Percentiles rank a stretch among this genome's conserved stretches.
Evolutionary conservation across 1,140 invertebrate species (phyloP).

Genomic region (Neelides sp.): DNA sequence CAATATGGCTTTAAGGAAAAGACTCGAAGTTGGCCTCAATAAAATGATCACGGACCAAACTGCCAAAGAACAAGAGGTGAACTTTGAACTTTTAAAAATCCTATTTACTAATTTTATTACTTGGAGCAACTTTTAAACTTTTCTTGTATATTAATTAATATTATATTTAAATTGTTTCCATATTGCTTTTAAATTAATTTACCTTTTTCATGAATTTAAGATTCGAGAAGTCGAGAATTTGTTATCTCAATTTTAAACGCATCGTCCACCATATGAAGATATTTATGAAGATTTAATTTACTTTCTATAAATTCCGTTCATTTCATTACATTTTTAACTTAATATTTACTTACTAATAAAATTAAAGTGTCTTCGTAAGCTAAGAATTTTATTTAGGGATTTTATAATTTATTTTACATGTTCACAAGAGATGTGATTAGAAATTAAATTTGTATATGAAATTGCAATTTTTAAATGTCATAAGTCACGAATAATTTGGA

Average conservation of each 20-base stretch:
- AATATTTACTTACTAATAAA: no score
- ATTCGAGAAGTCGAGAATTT: neutral
- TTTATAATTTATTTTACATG: no score
- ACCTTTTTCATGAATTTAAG: neutral
- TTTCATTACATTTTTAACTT: no score
- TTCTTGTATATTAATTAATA: neutral
- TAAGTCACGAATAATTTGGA: neutral
- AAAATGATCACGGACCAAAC: conserved; percentile 60
- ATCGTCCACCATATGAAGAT: no score
- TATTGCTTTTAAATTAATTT: neutral
- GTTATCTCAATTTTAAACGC: neutral
- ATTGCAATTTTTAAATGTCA: neutral
- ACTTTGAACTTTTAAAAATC: conserved; percentile 4
- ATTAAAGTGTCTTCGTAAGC: no score
- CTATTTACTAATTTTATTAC: neutral
- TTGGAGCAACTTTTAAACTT: neutral
- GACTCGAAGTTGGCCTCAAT: conserved; percentile 67
- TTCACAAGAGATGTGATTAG: no score
- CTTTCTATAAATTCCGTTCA: no score
- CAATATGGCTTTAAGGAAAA: conserved; percentile 63
- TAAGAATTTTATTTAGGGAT: no score
- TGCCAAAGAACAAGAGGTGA: conserved; percentile 64
- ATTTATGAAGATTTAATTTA: no score
- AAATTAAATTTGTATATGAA: no score
- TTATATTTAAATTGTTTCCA: no score